These are phyloP conservation scores for Spodoptera exigua DNA, from an alignment of 2,888 invertebrate genomes.

Conservation along the genomic window DNA sequence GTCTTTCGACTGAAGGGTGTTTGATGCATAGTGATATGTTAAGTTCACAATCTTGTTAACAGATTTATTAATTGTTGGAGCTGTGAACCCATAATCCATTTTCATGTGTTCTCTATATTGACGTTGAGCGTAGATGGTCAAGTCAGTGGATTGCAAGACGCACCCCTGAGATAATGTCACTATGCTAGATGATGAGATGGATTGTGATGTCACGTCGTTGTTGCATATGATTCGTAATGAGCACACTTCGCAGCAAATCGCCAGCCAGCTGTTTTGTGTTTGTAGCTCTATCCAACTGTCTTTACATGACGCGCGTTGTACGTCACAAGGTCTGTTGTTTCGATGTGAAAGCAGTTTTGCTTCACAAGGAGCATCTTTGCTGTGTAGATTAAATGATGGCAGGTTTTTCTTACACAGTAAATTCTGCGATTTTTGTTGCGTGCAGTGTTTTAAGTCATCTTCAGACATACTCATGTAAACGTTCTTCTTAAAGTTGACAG, in stretches of 20 bases:
- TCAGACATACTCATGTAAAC: conserved; percentile 4
- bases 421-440: conserved; percentile 2
- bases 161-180: conserved; percentile 34
- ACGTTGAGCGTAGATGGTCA: conserved; percentile 31
- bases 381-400: conserved; percentile 26
- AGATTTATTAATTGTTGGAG: conserved; percentile 4
- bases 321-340: conserved; percentile 22
- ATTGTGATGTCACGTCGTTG: conserved; percentile 29
- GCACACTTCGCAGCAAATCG: conserved; percentile 33
- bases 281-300: conserved; percentile 30
- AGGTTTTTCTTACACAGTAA: conserved; percentile 18
- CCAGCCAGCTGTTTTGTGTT: conserved; percentile 37
- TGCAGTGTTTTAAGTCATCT: conserved; percentile 27
- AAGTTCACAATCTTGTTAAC: conserved; percentile 25
- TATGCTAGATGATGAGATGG: conserved; percentile 27
- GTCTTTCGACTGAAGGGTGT: background rate
- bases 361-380: conserved; percentile 30
- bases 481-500: conserved; percentile 28
- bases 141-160: conserved; percentile 29
- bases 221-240: conserved; percentile 33
- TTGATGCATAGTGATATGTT: conserved; percentile 2
- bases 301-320: conserved; percentile 21
- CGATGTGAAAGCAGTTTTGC: conserved; percentile 40
- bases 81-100: conserved; percentile 5
- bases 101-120: conserved; percentile 11